Evolutionary conservation across 2,888 invertebrate species (phyloP).

Genomic region (Brachypalpus laphriformis): DNA sequence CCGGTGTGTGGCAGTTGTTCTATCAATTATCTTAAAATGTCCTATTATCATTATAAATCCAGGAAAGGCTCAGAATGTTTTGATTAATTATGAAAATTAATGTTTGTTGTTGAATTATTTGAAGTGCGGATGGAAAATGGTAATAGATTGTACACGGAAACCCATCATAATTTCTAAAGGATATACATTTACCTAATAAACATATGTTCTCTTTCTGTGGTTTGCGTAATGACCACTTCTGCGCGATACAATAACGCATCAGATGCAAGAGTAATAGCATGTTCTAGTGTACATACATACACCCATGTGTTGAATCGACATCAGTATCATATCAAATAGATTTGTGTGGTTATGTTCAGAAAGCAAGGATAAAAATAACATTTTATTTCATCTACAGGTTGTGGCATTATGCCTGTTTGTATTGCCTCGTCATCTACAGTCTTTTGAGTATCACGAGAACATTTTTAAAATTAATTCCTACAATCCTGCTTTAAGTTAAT

Average conservation of each 20-base stretch:
- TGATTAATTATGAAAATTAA: constrained; percentile 58
- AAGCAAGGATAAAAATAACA: no score
- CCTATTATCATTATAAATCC: constrained; percentile 15
- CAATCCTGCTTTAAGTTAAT: no score
- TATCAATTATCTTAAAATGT: constrained; percentile 30
- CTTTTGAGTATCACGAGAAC: no score
- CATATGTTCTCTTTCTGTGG: background rate
- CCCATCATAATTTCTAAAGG: background rate
- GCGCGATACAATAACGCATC: background rate
- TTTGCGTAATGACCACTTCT: no score
- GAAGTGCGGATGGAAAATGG: background rate
- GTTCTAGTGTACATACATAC: no score
- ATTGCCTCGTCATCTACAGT: no score
- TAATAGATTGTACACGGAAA: background rate
- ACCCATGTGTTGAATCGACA: no score
- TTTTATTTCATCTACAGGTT: no score
- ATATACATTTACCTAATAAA: background rate
- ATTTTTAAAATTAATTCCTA: no score
- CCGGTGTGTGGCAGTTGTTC: constrained; percentile 25
- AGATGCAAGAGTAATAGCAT: background rate
- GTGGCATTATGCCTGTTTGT: no score
- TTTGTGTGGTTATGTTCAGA: no score
- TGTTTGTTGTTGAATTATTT: constrained; percentile 41
- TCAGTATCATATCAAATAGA: no score
- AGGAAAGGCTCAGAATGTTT: constrained; percentile 23